Evolutionary conservation across 2,113 vertebrate genomes (phyloP).

Genomic region (Lamprotornis superbus): DNA sequence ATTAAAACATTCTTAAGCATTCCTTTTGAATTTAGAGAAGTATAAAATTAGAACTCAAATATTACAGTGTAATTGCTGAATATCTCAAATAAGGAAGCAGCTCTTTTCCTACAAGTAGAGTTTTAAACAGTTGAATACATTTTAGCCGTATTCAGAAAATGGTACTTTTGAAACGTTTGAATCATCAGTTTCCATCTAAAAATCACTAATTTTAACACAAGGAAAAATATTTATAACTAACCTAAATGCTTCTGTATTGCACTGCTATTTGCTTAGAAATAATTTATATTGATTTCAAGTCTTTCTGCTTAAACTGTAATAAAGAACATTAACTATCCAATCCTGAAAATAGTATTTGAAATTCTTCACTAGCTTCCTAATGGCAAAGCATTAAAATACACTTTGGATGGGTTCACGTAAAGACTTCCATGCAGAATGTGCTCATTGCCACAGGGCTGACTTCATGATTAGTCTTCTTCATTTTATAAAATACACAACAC

Average conservation of each 20-base stretch:
- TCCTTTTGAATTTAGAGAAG: not conserved
- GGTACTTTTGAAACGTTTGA: not conserved
- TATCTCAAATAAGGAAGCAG: not conserved
- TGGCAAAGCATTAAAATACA: not conserved
- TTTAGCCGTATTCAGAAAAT: not conserved
- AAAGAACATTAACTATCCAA: not conserved
- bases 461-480: not conserved
- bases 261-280: not conserved
- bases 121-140: not conserved
- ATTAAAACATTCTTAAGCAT: not conserved
- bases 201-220: not conserved
- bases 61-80: not conserved
- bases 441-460: not conserved
- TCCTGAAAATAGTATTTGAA: not conserved
- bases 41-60: not conserved
- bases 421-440: accelerated
- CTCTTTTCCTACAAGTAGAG: not conserved
- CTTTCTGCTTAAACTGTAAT: conserved; percentile 23
- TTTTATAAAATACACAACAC: not conserved
- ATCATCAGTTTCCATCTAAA: not conserved
- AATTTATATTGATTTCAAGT: not conserved
- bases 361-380: not conserved
- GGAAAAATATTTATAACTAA: conserved; percentile 12
- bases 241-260: not conserved
- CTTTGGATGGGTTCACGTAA: not conserved